Evolutionary conservation across 2,888 invertebrate species (phyloP), one percentile per base, ranked within the genome.

Genomic region (Saturnia japonica): DNA sequence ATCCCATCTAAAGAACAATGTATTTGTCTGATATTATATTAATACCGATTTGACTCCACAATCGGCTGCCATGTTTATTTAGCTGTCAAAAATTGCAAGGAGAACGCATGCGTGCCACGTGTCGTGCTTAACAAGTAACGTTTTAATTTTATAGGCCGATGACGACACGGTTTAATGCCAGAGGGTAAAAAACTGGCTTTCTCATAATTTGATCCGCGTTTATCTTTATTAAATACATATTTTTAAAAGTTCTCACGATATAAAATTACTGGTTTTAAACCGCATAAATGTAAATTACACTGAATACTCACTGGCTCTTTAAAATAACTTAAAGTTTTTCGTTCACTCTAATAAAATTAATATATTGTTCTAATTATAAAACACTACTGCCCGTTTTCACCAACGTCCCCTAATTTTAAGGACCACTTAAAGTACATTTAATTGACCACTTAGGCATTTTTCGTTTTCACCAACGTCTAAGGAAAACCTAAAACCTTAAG

Each of bases 21-120:
- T 88, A 84, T 90, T 91, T 90, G 85, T 88, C 40, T 64, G 19
- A 51, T 67, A 70, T 70, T 73, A 87, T 90, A 91, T 88, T 91
- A 91, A 91, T 91, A 91, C 89, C 88, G 85, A 91, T 91, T 89
- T 87, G 89, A 91, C 91, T 88, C 80, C 82, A 85, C 84, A 89
- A 91, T 91, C 91, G 84, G 83, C 75, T 71, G 87, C 90, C 90
- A 90, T 92, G 91, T 91, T 92, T 90, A 85, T 88, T 85, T 91
- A 91, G 91, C 90, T 91, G 91, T 91, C 90, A 90, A 85, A 88
- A 80, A 83, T 83, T 83, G 80, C 76, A 80, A 78, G 79, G 73
- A 68, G 73, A 81, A 76, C 89, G 87, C 89, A 83, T 81, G 90
- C 87, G 85, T 75, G 90, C 43, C 91, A 88, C 91, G 91, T 86